Evolutionary conservation across 2,888 invertebrate species (phyloP).

Genomic region (Parasteatoda lunata): DNA sequence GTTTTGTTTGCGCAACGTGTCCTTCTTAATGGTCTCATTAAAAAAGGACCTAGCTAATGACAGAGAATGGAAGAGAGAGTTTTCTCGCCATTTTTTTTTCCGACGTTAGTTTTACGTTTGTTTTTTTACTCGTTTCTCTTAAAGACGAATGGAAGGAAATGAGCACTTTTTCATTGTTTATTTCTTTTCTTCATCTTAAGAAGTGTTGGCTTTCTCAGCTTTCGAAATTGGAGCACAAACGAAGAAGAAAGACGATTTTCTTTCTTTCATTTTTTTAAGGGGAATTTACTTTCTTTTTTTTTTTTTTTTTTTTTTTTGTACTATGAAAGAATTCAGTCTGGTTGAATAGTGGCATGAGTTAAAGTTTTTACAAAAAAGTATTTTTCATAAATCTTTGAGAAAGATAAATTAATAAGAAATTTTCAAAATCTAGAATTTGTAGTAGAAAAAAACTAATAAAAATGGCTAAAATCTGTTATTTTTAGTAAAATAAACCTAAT

Average conservation of each 20-base stretch:
- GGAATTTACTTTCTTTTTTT: constrained; percentile 4
- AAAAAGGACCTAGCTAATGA: constrained; percentile 64
- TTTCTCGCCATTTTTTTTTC: constrained; percentile 16
- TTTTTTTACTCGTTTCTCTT: constrained; percentile 9
- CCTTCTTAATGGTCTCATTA: constrained; percentile 66
- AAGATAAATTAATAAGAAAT: too few relatives aligned
- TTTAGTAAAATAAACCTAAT: too few relatives aligned
- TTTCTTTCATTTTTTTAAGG: neutral
- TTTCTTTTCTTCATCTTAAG: constrained; percentile 33
- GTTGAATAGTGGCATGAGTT: neutral
- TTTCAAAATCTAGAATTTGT: too few relatives aligned
- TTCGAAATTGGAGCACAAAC: constrained; percentile 60
- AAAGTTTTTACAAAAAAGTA: neutral
- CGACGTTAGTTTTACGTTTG: constrained; percentile 15
- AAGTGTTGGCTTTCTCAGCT: constrained; percentile 67
- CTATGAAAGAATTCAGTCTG: neutral
- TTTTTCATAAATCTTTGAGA: too few relatives aligned
- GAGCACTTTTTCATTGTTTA: constrained; percentile 61
- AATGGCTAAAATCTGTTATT: too few relatives aligned
- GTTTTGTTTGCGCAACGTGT: constrained; percentile 67
- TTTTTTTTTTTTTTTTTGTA: neutral
- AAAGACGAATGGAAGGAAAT: constrained; percentile 65
- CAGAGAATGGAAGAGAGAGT: constrained; percentile 45
- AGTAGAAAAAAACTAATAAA: too few relatives aligned
- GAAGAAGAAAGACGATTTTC: constrained; percentile 45